Conservation (phyloP, 2,797 vertebrate genomes). For the Catostomus latipinnis region DNA sequence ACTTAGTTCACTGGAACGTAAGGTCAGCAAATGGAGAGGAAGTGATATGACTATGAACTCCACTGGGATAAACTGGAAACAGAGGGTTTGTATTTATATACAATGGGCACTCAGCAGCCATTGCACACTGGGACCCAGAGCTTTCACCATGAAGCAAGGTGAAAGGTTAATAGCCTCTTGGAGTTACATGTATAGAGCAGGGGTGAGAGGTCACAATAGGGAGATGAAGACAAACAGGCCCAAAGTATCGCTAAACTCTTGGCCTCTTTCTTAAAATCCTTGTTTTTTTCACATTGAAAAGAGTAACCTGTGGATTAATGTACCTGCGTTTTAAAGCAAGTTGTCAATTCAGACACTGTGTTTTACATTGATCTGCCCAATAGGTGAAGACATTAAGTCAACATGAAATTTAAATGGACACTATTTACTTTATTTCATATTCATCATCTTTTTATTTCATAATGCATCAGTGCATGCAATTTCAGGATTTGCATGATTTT, state of each 20-base stretch:
- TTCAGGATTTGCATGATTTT: too few relatives aligned
- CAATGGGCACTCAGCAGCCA: constrained; percentile 40
- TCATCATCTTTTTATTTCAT: too few relatives aligned
- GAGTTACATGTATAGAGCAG: constrained; percentile 38
- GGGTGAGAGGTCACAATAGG: constrained; percentile 44
- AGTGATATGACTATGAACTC: constrained; percentile 40
- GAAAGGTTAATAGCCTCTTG: constrained; percentile 50
- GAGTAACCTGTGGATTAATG: too few relatives aligned
- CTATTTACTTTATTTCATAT: too few relatives aligned
- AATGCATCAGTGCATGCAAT: too few relatives aligned
- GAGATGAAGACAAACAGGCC: constrained; percentile 39
- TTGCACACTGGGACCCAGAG: constrained; percentile 41
- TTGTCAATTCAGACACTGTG: too few relatives aligned
- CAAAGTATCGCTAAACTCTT: constrained; percentile 29
- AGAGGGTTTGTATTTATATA: constrained; percentile 43
- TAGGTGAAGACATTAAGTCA: too few relatives aligned
- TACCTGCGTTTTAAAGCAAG: too few relatives aligned
- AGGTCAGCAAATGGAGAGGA: constrained; percentile 41
- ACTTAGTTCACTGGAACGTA: constrained; percentile 22
- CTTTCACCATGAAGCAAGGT: constrained; percentile 39
- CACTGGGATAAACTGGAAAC: constrained; percentile 37
- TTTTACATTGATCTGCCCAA: too few relatives aligned
- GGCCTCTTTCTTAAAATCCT: not conserved
- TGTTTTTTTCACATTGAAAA: not conserved
- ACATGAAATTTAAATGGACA: too few relatives aligned